Evolutionary conservation across 2,888 invertebrate genomes (phyloP).

Genomic region (Thyatira batis): DNA sequence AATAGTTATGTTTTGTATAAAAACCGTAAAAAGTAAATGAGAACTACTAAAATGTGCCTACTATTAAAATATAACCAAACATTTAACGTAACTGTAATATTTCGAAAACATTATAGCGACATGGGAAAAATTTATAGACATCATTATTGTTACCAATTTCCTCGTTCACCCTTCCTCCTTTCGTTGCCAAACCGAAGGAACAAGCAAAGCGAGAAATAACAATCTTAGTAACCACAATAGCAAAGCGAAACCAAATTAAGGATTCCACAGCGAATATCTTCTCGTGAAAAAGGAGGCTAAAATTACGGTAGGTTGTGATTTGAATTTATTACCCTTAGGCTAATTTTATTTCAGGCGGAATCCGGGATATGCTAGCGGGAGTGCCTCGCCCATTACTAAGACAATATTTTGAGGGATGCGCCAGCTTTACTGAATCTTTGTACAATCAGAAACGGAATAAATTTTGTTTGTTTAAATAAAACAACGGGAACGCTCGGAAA

Average conservation of each 20-base stretch:
- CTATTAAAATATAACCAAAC: too few species aligned
- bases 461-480: conserved; percentile 17
- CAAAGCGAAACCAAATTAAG: conserved; percentile 75
- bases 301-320: conserved; percentile 76
- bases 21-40: too few species aligned
- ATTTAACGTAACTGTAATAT: not conserved
- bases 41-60: too few species aligned
- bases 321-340: conserved; percentile 77
- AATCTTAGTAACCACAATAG: conserved; percentile 65
- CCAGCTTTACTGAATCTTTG: conserved; percentile 49
- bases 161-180: conserved; percentile 25
- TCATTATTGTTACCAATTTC: conserved; percentile 27
- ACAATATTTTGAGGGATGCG: conserved; percentile 64
- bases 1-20: too few species aligned
- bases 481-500: not conserved
- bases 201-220: conserved; percentile 59
- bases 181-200: conserved; percentile 39
- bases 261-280: conserved; percentile 71
- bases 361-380: conserved; percentile 49
- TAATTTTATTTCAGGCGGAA: conserved; percentile 72
- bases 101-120: not conserved
- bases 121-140: conserved; percentile 16
- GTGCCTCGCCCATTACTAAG: conserved; percentile 56
- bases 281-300: conserved; percentile 71
- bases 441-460: conserved; percentile 55